Conservation (phyloP, 2,113 vertebrate species). For the Neolamprologus brichardi region DNA sequence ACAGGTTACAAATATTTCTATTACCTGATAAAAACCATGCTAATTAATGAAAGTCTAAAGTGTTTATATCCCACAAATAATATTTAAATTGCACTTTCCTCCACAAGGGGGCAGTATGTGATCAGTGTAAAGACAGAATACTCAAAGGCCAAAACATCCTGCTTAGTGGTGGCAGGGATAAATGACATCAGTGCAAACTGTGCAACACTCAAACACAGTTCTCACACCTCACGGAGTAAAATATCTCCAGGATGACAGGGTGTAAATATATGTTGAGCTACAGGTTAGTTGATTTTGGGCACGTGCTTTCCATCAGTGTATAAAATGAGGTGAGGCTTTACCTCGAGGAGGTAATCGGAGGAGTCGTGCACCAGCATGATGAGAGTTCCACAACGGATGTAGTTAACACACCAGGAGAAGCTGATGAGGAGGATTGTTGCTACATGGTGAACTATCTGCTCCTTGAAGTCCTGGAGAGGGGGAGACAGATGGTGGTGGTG, state of each 20-base stretch:
- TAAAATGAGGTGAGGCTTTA: constrained; percentile 30
- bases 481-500: not conserved
- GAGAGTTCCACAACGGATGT: constrained; percentile 87
- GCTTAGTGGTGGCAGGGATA: not conserved
- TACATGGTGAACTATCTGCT: constrained; percentile 92
- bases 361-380: constrained; percentile 93
- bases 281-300: not conserved
- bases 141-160: not conserved
- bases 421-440: constrained; percentile 93
- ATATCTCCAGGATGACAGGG: not conserved
- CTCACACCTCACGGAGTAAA: not conserved
- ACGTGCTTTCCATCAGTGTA: not conserved
- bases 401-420: constrained; percentile 96
- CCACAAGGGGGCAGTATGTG: constrained; percentile 48
- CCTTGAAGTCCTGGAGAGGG: constrained; percentile 84
- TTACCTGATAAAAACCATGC: not conserved
- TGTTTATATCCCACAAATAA: not conserved
- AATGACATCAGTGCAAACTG: not conserved
- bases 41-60: not conserved
- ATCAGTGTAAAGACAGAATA: not conserved
- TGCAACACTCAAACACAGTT: not conserved
- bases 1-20: not conserved
- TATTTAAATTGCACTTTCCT: not conserved
- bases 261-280: not conserved
- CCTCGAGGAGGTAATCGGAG: constrained; percentile 90